phyloP scores from a whole-genome alignment of 2,113 vertebrate genomes.

The Phrynosoma blainvillii region DNA sequence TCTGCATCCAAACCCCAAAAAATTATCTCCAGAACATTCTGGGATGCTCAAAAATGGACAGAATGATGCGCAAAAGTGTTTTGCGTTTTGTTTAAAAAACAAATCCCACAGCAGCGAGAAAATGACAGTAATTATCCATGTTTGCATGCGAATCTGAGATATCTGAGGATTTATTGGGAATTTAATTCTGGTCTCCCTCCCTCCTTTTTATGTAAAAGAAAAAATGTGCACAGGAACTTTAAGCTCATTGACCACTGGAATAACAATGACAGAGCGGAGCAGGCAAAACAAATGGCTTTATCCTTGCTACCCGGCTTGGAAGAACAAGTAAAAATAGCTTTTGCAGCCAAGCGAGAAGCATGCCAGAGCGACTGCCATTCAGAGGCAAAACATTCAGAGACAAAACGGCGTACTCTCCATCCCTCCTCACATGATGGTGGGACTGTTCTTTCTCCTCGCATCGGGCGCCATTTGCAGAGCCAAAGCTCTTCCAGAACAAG shows the following conservation, averaged over 20 bases:
- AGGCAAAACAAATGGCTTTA: slow-evolving; percentile 18
- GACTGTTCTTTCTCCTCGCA: too few species aligned
- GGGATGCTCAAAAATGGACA: too few species aligned
- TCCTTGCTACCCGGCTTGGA: slow-evolving; percentile 12
- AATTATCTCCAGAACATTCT: too few species aligned
- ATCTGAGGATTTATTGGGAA: too few species aligned
- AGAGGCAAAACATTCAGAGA: slow-evolving; percentile 14
- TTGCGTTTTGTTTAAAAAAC: too few species aligned
- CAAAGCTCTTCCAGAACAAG: background rate
- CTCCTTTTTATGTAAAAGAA: background rate
- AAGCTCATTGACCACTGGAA: background rate
- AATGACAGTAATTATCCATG: too few species aligned
- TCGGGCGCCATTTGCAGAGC: too few species aligned
- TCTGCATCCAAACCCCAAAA: too few species aligned
- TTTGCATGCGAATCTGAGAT: too few species aligned
- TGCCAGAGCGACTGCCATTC: background rate
- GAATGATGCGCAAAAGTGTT: too few species aligned
- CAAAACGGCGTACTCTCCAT: background rate
- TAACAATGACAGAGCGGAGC: background rate
- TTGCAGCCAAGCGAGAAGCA: background rate
- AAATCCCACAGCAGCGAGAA: too few species aligned
- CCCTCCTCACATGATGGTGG: too few species aligned
- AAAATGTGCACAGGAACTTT: background rate
- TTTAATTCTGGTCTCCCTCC: background rate
- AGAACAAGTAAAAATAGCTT: background rate